Evolutionary conservation across 2,888 invertebrate species (phyloP), one percentile per base, ranked within the genome.

Genomic region (Aporophyla nigra): DNA sequence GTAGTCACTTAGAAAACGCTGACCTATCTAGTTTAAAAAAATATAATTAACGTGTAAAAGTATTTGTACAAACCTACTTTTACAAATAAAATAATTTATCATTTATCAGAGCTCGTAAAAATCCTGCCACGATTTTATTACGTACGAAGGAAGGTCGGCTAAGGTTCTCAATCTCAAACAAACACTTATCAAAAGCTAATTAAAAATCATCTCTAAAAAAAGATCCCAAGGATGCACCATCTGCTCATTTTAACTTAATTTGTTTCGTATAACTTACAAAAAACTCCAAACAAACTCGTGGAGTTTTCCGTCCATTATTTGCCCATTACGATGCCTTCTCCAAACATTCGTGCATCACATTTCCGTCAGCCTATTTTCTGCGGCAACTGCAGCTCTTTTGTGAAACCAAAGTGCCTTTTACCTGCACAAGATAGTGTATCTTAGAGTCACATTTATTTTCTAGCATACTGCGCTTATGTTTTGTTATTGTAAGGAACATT

Each of bases 341-440:
- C 86, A 80, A 73, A 75, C 21, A 63, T 78, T 81, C 69, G 0
- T 66, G 56, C 71, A 71, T 82, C 75, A 51, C 68, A 76, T 73
- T 82, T 76, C 65, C 82, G 84, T 66, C 93, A 93, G 92, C 94
- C 94, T 94, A 93, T 87, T 94, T 95, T 91, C 85, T 81, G 83
- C 85, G 86, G 87, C 86, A 88, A 89, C 89, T 90, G 90, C 88
- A 87, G 87, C 84, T 88, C 92, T 93, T 93, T 94, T 94, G 93
- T 94, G 83, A 68, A 80, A 86, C 88, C 89, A 92, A n/a, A 94
- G 93, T 92, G 91, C 90, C 93, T 93, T 94, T 93, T 93, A 93
- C 94, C 92, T 93, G 93, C 88, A 86, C 84, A 82, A 88, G 91
- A 90, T 90, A 89, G 83, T 84, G 73, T 71, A 80, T 85, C 88